Percentiles rank a stretch among this genome's conserved stretches.
Conservation (phyloP, 2,888 invertebrate species). For the Microctonus brassicae region DNA sequence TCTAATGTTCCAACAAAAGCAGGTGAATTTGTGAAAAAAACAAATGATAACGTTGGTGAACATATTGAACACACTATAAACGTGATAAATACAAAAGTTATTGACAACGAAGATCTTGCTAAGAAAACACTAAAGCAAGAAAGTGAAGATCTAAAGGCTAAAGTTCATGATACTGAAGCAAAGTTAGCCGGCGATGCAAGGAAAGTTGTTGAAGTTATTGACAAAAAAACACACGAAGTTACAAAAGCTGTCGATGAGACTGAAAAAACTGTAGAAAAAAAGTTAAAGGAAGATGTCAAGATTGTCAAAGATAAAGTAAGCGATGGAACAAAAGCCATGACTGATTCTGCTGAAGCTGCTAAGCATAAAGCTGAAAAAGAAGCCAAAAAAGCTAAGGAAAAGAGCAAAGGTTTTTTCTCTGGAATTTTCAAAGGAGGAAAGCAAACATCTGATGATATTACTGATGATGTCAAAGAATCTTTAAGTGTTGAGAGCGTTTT, state of each 20-base stretch:
- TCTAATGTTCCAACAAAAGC: conserved; percentile 71
- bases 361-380: conserved; percentile 44
- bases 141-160: conserved; percentile 34
- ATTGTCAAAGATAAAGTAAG: conserved; percentile 42
- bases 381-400: conserved; percentile 46
- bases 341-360: conserved; percentile 19
- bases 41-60: conserved; percentile 32
- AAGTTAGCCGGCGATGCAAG: conserved; percentile 23
- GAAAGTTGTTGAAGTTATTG: conserved; percentile 72
- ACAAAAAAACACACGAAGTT: conserved; percentile 67
- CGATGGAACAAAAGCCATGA: conserved; percentile 35
- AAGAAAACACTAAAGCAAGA: conserved; percentile 28
- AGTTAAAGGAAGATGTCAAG: conserved; percentile 43
- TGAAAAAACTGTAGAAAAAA: conserved; percentile 65
- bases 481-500: conserved; percentile 37
- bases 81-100: conserved; percentile 39
- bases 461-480: background rate
- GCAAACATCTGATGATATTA: conserved; percentile 66
- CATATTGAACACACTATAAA: conserved; percentile 35
- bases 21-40: conserved; percentile 68
- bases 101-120: conserved; percentile 32
- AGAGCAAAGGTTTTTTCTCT: conserved; percentile 47
- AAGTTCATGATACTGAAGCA: conserved; percentile 36
- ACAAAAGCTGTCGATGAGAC: conserved; percentile 59
- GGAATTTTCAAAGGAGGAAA: conserved; percentile 48